A percentile compares a stretch with the other conserved stretches of the same genome.
Evolutionary conservation across 2,797 vertebrate species (phyloP).

Genomic region (Centropyge bicolor): DNA sequence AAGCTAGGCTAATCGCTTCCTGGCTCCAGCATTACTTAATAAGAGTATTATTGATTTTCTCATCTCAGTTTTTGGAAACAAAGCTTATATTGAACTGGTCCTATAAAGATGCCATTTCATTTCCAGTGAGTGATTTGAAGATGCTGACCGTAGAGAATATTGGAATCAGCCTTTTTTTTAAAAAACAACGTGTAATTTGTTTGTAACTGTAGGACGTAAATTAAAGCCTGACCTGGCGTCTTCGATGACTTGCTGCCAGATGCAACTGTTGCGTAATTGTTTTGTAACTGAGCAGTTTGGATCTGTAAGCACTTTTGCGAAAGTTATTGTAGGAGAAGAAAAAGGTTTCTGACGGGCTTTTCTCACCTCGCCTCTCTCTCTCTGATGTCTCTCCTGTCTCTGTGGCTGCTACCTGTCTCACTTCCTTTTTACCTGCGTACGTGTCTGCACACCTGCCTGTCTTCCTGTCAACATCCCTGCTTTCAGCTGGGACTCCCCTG

Average conservation of each 20-base stretch:
- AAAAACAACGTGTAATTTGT: neutral
- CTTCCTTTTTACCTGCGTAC: conserved; percentile 13
- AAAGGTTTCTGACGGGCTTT: neutral
- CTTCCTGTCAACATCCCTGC: conserved; percentile 36
- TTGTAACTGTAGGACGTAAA: neutral
- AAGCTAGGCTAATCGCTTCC: neutral
- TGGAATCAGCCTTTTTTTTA: no score
- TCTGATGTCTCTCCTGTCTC: neutral
- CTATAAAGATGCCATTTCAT: no score
- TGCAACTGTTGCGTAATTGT: neutral
- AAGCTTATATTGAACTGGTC: no score
- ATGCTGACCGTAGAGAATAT: no score
- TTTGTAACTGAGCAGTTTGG: neutral
- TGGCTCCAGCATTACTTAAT: neutral
- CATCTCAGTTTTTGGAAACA: no score
- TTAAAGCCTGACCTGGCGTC: neutral
- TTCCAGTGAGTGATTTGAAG: no score
- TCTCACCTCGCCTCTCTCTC: no score
- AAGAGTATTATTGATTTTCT: neutral
- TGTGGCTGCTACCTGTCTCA: conserved; percentile 15
- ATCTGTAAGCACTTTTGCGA: neutral
- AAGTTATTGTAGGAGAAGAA: neutral
- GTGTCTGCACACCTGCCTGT: conserved; percentile 36
- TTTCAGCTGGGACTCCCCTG: conserved; percentile 49
- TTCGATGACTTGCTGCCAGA: neutral